These are phyloP conservation scores for Agriopis marginaria DNA, from an alignment of 2,888 invertebrate species.

Conservation along the genomic window DNA sequence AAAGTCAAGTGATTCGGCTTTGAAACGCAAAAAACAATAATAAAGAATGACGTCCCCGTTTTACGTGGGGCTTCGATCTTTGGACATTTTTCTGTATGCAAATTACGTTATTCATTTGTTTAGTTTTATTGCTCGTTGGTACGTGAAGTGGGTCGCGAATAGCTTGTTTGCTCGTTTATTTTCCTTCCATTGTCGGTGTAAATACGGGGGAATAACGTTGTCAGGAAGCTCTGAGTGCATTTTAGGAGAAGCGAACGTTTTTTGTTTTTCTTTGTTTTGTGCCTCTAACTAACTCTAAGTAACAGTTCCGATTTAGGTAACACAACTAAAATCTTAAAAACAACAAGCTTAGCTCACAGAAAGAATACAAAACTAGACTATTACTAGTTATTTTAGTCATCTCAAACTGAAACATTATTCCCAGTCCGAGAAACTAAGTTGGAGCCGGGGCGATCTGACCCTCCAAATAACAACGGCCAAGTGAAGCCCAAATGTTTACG, in stretches of 20 bases:
- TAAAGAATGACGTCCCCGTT: conserved; percentile 59
- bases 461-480: conserved; percentile 53
- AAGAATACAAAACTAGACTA: background rate
- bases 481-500: conserved; percentile 62
- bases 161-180: conserved; percentile 43
- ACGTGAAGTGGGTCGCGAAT: conserved; percentile 50
- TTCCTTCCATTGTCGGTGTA: conserved; percentile 43
- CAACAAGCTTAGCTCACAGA: too few species aligned
- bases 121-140: conserved; percentile 49
- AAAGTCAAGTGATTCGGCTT: conserved; percentile 53
- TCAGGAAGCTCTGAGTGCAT: conserved; percentile 26
- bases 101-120: conserved; percentile 60
- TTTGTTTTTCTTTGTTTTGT: background rate
- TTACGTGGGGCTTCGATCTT: conserved; percentile 62
- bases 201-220: conserved; percentile 40
- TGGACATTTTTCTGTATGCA: conserved; percentile 62
- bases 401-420: conserved; percentile 13
- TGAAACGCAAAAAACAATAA: conserved; percentile 62
- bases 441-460: conserved; percentile 25
- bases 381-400: background rate
- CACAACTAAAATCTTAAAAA: background rate
- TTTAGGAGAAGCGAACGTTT: conserved; percentile 19
- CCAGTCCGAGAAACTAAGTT: conserved; percentile 30
- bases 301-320: background rate
- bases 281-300: background rate